These are phyloP conservation scores for Adoxophyes honmai DNA, from an alignment of 1,140 invertebrate genomes.

Conservation along the genomic window DNA sequence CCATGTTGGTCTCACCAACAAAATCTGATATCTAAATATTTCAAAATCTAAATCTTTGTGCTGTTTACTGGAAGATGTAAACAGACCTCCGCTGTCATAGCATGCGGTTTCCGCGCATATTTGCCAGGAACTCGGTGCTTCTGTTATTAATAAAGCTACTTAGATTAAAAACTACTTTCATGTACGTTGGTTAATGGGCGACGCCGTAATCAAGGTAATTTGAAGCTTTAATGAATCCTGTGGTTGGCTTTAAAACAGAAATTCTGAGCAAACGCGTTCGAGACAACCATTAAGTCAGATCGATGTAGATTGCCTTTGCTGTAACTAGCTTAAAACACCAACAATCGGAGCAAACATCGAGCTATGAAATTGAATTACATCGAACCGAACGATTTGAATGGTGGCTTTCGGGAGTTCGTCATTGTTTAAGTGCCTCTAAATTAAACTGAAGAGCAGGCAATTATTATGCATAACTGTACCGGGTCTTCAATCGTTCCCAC, in stretches of 20 bases:
- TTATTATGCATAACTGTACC: conserved; percentile 55
- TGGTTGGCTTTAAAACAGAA: no score
- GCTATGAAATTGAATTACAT: no score
- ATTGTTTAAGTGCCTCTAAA: conserved; percentile 45
- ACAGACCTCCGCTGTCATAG: not conserved
- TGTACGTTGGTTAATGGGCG: conserved; percentile 4
- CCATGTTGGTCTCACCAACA: no score
- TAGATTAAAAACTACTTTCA: conserved; percentile 33
- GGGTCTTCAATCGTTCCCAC: conserved; percentile 30
- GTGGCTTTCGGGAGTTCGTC: conserved; percentile 21
- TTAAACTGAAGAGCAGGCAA: conserved; percentile 50
- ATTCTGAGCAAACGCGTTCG: no score
- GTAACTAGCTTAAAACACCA: no score
- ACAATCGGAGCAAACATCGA: no score
- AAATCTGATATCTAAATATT: no score
- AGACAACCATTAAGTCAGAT: no score
- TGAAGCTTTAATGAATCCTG: not conserved
- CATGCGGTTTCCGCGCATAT: conserved; percentile 16
- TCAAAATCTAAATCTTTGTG: no score
- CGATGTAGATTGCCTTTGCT: no score
- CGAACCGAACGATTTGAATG: no score
- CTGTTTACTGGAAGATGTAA: not conserved
- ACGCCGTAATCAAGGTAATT: conserved; percentile 7
- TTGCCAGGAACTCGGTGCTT: conserved; percentile 15
- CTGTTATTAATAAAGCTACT: conserved; percentile 42